A percentile compares a stretch with the other conserved stretches of the same genome.
Evolutionary conservation across 1,140 invertebrate genomes (phyloP).

Genomic region (Panonychus citri): DNA sequence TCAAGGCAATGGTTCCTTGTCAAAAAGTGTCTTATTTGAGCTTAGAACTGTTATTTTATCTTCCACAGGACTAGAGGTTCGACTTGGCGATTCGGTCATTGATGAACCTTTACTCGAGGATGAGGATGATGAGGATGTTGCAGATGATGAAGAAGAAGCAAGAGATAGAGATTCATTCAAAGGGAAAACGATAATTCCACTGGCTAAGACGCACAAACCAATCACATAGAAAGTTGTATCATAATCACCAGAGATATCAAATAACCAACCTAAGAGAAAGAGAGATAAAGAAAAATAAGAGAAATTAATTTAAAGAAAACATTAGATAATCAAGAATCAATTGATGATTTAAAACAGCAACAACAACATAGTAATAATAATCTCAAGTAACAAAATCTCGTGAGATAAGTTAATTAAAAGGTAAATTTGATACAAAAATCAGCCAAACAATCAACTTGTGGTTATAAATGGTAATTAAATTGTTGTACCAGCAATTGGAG

Average conservation of each 20-base stretch:
- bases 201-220: conserved; percentile 57
- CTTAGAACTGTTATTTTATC: neutral
- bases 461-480: too few relatives aligned
- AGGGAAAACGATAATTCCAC: conserved; percentile 45
- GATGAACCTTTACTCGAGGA: neutral
- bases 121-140: too few relatives aligned
- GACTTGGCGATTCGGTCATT: neutral
- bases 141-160: neutral
- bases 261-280: conserved; percentile 41
- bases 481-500: conserved; percentile 48
- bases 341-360: conserved; percentile 33
- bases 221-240: conserved; percentile 63
- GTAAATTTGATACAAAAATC: neutral
- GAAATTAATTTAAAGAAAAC: neutral
- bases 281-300: too few relatives aligned
- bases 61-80: neutral
- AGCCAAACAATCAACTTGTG: too few relatives aligned
- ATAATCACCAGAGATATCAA: conserved; percentile 49
- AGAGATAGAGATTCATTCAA: conserved; percentile 1
- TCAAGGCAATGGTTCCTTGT: neutral
- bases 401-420: too few relatives aligned
- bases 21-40: neutral
- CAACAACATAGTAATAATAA: too few relatives aligned
- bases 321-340: neutral
- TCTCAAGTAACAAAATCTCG: too few relatives aligned